Percentiles rank a stretch among this genome's conserved stretches.
phyloP scores from a whole-genome alignment of 92 coral and sea anemone species.

The Palythoa grandiflora region DNA sequence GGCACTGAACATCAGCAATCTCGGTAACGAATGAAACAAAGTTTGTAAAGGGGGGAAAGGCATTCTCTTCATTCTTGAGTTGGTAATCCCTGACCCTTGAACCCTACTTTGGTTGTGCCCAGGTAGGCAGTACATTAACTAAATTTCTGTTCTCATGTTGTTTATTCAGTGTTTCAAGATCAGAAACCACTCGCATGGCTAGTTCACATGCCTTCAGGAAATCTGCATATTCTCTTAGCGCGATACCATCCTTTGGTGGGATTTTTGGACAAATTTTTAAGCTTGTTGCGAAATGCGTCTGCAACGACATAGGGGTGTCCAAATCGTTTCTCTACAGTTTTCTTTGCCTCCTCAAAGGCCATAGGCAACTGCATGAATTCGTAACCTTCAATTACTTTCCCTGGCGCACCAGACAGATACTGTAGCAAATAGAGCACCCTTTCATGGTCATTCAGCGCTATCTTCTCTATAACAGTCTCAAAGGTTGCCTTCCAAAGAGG shows the following conservation, averaged over 20 bases:
- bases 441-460: background rate
- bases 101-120: conserved; percentile 72
- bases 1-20: conserved; percentile 30
- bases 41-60: conserved; percentile 48
- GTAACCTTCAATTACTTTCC: too few relatives aligned
- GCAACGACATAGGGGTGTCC: too few relatives aligned
- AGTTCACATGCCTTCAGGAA: conserved; percentile 55
- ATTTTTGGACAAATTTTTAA: conserved; percentile 65
- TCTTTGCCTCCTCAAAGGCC: too few relatives aligned
- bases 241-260: conserved; percentile 50
- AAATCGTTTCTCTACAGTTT: too few relatives aligned
- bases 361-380: too few relatives aligned
- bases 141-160: conserved; percentile 61
- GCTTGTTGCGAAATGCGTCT: too few relatives aligned
- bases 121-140: conserved; percentile 43
- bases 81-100: conserved; percentile 47
- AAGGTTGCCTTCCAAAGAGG: conserved; percentile 29
- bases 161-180: conserved; percentile 64
- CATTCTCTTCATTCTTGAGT: conserved; percentile 45
- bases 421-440: conserved; percentile 8
- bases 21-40: conserved; percentile 29
- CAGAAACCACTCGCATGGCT: conserved; percentile 61
- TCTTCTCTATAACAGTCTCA: background rate
- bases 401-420: conserved; percentile 6
- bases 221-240: conserved; percentile 66